Evolutionary conservation across 2,113 vertebrate genomes (phyloP).

Genomic region (Hypocryptadius cinnamomeus): DNA sequence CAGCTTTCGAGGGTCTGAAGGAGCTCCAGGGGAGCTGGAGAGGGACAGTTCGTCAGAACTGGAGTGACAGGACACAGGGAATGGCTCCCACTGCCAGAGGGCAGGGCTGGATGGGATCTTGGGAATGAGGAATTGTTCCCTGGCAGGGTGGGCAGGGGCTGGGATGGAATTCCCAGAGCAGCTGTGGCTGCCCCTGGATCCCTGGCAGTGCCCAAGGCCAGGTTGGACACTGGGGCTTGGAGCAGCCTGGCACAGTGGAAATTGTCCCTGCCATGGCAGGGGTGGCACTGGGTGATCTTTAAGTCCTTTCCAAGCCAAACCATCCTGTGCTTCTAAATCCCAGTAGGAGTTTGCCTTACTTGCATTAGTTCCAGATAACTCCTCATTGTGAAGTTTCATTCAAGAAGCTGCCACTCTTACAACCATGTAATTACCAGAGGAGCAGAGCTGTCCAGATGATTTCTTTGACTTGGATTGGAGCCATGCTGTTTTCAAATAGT

Average conservation of each 20-base stretch:
- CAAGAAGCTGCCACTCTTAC: neutral
- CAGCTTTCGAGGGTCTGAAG: neutral
- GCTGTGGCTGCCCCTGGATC: neutral
- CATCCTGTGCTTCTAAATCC: neutral
- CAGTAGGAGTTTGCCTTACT: neutral
- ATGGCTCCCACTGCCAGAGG: neutral
- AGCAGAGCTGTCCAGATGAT: neutral
- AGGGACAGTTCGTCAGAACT: neutral
- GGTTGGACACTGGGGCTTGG: neutral
- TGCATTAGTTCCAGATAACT: neutral
- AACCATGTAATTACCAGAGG: neutral
- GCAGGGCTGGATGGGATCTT: accelerated
- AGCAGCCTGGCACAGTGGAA: neutral
- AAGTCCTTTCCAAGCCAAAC: neutral
- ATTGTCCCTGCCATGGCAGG: neutral
- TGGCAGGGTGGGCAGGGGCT: neutral
- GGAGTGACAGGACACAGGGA: accelerated
- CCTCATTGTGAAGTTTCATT: neutral
- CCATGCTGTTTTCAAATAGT: neutral
- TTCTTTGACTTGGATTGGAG: neutral
- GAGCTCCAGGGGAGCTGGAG: neutral
- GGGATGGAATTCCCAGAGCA: accelerated
- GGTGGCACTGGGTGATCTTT: accelerated
- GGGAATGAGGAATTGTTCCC: neutral
- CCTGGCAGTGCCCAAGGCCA: neutral